These are phyloP conservation scores for Frankliniella intonsa DNA, from an alignment of 2,888 invertebrate genomes.

Conservation along the genomic window DNA sequence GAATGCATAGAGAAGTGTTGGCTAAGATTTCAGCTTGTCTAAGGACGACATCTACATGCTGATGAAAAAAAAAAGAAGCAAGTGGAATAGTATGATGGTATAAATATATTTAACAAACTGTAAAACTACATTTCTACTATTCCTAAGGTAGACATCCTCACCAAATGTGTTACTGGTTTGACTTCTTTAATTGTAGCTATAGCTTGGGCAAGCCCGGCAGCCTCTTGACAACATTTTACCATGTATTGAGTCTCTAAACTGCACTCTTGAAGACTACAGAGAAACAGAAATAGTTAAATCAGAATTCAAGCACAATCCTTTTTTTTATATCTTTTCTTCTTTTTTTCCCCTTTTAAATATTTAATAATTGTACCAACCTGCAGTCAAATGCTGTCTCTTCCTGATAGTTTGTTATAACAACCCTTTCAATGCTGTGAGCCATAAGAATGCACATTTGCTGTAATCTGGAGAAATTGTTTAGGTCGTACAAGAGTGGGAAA, in stretches of 20 bases:
- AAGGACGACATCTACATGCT: slow-evolving; percentile 47
- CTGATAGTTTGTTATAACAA: slow-evolving; percentile 53
- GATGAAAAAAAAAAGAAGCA: slow-evolving; percentile 10
- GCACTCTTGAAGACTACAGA: slow-evolving; percentile 45
- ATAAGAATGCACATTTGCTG: slow-evolving; percentile 75
- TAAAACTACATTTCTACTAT: not conserved
- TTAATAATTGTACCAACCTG: slow-evolving; percentile 36
- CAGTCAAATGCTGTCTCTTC: slow-evolving; percentile 40
- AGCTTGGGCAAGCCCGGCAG: slow-evolving; percentile 45
- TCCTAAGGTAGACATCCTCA: slow-evolving; percentile 38
- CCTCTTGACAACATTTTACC: slow-evolving; percentile 48
- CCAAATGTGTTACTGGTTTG: slow-evolving; percentile 50
- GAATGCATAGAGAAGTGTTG: slow-evolving; percentile 62
- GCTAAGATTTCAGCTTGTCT: slow-evolving; percentile 59
- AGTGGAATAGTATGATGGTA: not conserved
- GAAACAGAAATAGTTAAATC: not conserved
- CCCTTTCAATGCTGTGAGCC: slow-evolving; percentile 68
- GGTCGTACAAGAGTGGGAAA: slow-evolving; percentile 28
- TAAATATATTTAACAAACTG: not conserved
- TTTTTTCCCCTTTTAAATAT: not conserved
- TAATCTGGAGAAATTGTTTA: slow-evolving; percentile 51
- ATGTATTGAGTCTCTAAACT: slow-evolving; percentile 49
- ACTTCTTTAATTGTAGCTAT: slow-evolving; percentile 44
- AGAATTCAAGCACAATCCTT: not conserved
- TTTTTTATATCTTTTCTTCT: no score